phyloP scores from a whole-genome alignment of 2,797 vertebrate species.

The Cyclura pinguis region DNA sequence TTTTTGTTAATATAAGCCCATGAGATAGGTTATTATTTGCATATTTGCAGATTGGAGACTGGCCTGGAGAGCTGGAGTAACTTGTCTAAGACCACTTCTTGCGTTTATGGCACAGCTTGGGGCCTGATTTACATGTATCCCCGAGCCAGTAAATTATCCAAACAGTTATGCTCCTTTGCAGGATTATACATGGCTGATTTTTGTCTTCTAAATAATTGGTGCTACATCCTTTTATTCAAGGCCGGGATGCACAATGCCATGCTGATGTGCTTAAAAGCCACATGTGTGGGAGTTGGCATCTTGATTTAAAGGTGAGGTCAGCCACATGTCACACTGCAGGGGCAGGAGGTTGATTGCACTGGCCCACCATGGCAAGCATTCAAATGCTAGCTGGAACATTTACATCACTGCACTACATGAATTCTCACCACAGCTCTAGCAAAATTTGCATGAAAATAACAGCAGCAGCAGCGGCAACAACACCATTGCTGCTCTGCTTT shows the following conservation, averaged over 20 bases:
- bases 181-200: background rate
- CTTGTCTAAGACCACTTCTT: background rate
- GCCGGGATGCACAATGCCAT: background rate
- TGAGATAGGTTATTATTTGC: too few relatives aligned
- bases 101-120: background rate
- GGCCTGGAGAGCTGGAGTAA: background rate
- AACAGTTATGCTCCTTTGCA: too few relatives aligned
- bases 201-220: too few relatives aligned
- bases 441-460: background rate
- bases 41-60: background rate
- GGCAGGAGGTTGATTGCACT: background rate
- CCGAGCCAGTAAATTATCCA: background rate
- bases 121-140: background rate
- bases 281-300: background rate
- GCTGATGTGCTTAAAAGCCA: background rate
- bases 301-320: background rate
- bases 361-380: background rate
- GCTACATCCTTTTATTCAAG: background rate
- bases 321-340: background rate
- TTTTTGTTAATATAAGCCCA: background rate
- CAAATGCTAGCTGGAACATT: background rate
- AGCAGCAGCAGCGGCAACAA: background rate
- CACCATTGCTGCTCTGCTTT: background rate
- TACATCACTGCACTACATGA: background rate
- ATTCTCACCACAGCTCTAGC: background rate